Base-by-base conservation (phyloP, 2,797 vertebrate species). In the Tangara arthus region DNA sequence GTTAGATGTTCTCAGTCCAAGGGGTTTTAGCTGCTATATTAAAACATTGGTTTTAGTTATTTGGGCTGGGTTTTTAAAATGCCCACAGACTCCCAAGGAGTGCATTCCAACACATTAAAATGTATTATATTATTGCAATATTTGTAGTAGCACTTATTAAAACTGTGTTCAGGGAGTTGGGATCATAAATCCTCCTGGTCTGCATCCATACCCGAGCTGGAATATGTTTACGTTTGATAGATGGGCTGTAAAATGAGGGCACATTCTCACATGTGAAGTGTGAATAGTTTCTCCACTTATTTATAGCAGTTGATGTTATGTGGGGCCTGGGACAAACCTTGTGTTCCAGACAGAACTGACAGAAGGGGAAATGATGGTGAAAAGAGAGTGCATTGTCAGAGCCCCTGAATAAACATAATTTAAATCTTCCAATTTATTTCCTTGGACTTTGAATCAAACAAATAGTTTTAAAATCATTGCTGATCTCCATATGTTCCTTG, bases 71-170 rank as follows among this genome's bases (percentile, higher is more conserved):
- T 32, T 88, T 81, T 89, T 84, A 4, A 60, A 94, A 86, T 82
- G 71, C 86, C 71, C 84, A 65, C 64, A 91, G 75, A 41, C 27
- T 61, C 71, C 46, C 39, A 52, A 68, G 68, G 57, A 87, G 60
- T 87, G 60, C 78, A 91, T 92, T 94, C 78, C 93, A 93, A n/a
- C 28, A 75, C 46, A 91, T 92, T 96, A 89, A 87, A 95, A 85
- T 68, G 68, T 52, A 93, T 96, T 95, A 57, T 89, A 71, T 89
- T 93, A 92, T 95, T 90, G 71, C 68, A 87, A 32, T 89, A 87
- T 89, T 94, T 92, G 94, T 89, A 93, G 88, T 94, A 94, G 79
- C 78, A 89, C 78, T 94, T 92, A 82, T 89, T 95, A 95, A 94
- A 95, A 69, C 78, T 82, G 60, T 82, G 71, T 92, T 95, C 65